These are phyloP conservation scores for Bucorvus abyssinicus DNA, from an alignment of 2,797 vertebrate species.

Conservation along the genomic window DNA sequence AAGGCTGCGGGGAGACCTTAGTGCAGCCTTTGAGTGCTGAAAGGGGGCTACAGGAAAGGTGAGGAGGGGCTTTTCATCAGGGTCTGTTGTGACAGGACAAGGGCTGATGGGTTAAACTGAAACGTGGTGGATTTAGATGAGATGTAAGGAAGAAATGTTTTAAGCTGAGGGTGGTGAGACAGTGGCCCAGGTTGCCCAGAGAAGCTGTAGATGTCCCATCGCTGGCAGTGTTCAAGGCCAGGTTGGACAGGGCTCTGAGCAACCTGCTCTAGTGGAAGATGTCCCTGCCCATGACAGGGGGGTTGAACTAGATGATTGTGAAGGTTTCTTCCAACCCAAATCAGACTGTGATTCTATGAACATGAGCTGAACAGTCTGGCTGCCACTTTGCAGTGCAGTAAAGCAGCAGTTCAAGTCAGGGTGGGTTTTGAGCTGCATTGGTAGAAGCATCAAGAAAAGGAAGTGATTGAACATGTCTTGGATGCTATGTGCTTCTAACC, in stretches of 20 bases:
- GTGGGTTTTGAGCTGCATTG: background rate
- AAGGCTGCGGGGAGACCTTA: background rate
- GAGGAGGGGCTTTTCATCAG: background rate
- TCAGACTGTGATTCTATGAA: background rate
- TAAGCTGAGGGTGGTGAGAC: accelerated
- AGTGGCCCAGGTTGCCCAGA: background rate
- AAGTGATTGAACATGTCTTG: background rate
- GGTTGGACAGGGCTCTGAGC: no score
- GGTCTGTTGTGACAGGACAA: background rate
- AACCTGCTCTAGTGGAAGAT: no score
- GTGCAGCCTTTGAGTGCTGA: no score
- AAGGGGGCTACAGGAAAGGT: background rate
- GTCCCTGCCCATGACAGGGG: no score
- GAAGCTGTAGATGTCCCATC: background rate
- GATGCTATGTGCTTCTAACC: background rate
- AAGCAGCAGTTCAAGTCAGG: background rate
- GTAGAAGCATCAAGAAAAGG: background rate
- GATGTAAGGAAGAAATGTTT: background rate
- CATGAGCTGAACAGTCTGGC: background rate
- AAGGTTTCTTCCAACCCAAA: background rate
- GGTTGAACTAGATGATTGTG: no score
- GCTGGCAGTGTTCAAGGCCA: no score
- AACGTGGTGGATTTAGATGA: background rate
- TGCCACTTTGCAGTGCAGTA: background rate
- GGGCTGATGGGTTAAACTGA: background rate